These are phyloP conservation scores for Ochropleura leucogaster DNA, from an alignment of 2,888 invertebrate species.

Conservation along the genomic window DNA sequence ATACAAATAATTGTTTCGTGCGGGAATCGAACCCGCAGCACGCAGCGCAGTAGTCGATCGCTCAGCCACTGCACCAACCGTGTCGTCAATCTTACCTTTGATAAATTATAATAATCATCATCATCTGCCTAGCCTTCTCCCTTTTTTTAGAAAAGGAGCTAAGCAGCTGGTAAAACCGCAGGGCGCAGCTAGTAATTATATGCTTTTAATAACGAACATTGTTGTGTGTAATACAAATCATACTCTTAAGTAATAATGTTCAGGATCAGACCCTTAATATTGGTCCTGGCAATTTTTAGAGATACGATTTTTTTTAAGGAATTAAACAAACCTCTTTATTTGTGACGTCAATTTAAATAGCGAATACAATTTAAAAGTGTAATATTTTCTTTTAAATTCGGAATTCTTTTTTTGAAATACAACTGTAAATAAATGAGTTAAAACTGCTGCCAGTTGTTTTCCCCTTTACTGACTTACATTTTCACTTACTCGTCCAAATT, in stretches of 20 bases:
- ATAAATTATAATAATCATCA: not conserved
- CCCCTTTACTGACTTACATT: not conserved
- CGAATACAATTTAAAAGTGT: not conserved
- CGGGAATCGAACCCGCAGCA: no score
- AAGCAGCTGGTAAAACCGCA: no score
- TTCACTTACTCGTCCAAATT: slow-evolving; percentile 75
- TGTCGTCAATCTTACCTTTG: no score
- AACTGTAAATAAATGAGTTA: not conserved
- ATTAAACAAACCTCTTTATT: not conserved
- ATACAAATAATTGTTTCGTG: no score
- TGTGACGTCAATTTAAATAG: not conserved
- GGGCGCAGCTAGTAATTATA: no score
- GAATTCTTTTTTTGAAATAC: not conserved
- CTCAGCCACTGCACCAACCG: no score
- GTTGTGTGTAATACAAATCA: not conserved
- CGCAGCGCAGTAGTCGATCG: no score
- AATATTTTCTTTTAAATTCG: not conserved
- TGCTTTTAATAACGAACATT: no score
- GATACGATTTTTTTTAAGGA: not conserved
- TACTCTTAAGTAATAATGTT: not conserved
- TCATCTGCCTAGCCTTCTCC: not conserved
- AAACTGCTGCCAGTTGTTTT: not conserved
- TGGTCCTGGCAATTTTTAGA: not conserved
- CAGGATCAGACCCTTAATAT: not conserved
- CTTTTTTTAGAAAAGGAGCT: no score